Conservation (phyloP, 92 coral and sea anemone species). For the Phenganax subtilis region DNA sequence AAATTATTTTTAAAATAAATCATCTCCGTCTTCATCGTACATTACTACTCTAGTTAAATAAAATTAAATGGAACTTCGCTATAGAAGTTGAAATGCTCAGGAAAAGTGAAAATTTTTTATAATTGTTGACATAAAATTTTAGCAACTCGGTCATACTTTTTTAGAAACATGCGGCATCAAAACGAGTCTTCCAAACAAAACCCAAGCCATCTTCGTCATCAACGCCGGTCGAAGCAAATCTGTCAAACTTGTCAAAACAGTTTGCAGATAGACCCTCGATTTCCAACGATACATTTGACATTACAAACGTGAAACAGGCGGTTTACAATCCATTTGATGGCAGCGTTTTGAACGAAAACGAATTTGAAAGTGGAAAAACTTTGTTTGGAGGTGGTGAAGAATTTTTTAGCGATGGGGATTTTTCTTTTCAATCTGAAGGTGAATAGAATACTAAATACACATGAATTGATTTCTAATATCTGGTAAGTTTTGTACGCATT, state of each 20-base stretch:
- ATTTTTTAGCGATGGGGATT: slow-evolving; percentile 3
- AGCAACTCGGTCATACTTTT: background rate
- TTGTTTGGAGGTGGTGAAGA: slow-evolving; percentile 21
- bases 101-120: too few relatives aligned
- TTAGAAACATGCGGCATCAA: background rate
- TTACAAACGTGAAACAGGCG: background rate
- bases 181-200: background rate
- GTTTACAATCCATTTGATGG: slow-evolving; percentile 28
- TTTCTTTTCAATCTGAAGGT: slow-evolving; percentile 31
- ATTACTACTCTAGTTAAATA: too few relatives aligned
- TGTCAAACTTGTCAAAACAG: background rate
- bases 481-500: too few relatives aligned
- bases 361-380: background rate
- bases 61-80: too few relatives aligned
- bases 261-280: background rate
- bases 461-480: too few relatives aligned
- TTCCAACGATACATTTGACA: background rate
- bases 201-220: background rate
- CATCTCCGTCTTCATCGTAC: too few relatives aligned
- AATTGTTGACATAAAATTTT: too few relatives aligned
- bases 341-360: background rate
- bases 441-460: background rate
- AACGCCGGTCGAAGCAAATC: background rate
- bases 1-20: too few relatives aligned
- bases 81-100: too few relatives aligned